phyloP scores from a whole-genome alignment of 2,797 vertebrate genomes.

The Danio choprae region DNA sequence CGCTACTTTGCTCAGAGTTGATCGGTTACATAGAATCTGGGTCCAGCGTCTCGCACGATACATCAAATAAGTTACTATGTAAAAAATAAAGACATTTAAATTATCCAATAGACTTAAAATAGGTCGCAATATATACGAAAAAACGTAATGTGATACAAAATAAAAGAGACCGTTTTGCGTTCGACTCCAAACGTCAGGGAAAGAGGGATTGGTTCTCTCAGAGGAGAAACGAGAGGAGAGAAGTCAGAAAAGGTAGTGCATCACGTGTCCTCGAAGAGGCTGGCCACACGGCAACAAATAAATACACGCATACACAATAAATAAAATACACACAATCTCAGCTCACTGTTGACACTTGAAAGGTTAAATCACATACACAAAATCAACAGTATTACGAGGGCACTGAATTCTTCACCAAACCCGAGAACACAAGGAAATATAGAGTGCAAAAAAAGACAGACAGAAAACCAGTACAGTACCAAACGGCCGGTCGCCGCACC shows the following conservation, averaged over 20 bases:
- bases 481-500: conserved; percentile 80
- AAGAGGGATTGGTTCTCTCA: conserved; percentile 54
- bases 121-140: conserved; percentile 80
- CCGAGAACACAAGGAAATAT: conserved; percentile 64
- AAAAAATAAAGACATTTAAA: conserved; percentile 89
- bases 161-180: conserved; percentile 34
- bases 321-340: conserved; percentile 57
- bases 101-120: conserved; percentile 89
- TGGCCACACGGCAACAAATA: conserved; percentile 78
- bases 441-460: conserved; percentile 47
- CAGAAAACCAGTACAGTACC: conserved; percentile 83
- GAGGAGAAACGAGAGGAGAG: conserved; percentile 50
- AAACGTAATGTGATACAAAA: conserved; percentile 42
- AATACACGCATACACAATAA: conserved; percentile 70
- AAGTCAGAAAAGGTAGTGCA: conserved; percentile 91
- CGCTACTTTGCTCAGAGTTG: conserved; percentile 38
- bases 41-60: conserved; percentile 83
- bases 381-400: conserved; percentile 85
- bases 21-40: conserved; percentile 67
- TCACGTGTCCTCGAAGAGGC: conserved; percentile 84
- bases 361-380: conserved; percentile 86
- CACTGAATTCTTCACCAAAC: conserved; percentile 79
- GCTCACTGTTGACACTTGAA: conserved; percentile 79
- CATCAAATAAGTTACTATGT: conserved; percentile 87
- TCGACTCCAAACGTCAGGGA: conserved; percentile 80